These are phyloP conservation scores for Bos indicus DNA, from an alignment of 2,113 vertebrate species.

Conservation along the genomic window DNA sequence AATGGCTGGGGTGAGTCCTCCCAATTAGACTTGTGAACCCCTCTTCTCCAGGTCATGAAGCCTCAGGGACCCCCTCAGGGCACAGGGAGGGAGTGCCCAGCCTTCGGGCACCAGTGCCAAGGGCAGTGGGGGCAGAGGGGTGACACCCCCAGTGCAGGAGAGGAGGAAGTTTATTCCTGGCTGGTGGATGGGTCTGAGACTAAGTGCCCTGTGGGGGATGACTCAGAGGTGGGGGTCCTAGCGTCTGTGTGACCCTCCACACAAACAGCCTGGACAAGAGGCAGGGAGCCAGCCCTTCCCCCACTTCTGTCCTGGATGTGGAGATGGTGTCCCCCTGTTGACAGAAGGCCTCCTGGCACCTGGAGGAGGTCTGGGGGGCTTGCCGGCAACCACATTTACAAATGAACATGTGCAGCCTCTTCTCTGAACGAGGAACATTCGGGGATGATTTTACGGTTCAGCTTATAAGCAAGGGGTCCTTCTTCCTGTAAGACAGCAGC, in stretches of 20 bases:
- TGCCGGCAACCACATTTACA: background rate
- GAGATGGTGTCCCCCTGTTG: background rate
- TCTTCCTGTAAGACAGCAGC: background rate
- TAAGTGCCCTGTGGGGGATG: rapidly evolving
- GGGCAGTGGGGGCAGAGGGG: background rate
- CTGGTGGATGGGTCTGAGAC: background rate
- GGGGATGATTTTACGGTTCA: background rate
- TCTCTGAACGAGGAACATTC: background rate
- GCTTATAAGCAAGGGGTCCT: background rate
- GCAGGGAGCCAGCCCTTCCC: no score
- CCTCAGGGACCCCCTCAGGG: background rate
- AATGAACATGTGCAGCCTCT: background rate
- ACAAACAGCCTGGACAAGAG: background rate
- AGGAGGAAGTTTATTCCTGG: background rate
- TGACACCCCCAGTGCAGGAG: rapidly evolving
- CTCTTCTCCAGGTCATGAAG: background rate
- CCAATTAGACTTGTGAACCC: conserved; percentile 44
- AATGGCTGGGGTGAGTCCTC: conserved; percentile 47
- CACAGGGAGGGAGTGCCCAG: background rate
- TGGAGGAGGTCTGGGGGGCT: background rate
- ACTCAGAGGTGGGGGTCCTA: background rate
- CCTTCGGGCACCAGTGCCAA: background rate
- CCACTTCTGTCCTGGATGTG: background rate
- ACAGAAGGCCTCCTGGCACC: background rate
- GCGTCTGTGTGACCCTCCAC: background rate